phyloP scores from a whole-genome alignment of 53 echinoderm and acorn worm species.

The Astropecten irregularis region DNA sequence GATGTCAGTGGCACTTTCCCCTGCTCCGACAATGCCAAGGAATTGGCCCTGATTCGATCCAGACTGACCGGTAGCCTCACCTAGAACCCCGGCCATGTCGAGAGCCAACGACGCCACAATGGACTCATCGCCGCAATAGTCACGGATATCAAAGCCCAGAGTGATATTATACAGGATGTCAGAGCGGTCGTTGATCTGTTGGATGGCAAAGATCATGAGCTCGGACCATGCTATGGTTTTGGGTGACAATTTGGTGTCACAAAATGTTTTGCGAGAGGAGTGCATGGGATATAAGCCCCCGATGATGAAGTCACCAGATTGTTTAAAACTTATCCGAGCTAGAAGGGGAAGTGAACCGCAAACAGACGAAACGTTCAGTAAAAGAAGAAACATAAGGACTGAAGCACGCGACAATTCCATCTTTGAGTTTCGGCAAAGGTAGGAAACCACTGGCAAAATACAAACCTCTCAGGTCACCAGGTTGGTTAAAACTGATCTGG shows the following conservation, averaged over 20 bases:
- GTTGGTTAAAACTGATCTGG: no score
- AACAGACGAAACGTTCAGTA: neutral
- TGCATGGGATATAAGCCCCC: no score
- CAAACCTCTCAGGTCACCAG: no score
- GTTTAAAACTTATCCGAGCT: no score
- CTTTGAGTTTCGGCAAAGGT: no score
- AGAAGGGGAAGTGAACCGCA: neutral
- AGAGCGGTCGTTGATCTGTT: neutral
- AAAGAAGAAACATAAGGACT: no score
- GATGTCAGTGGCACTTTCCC: slow-evolving; percentile 23
- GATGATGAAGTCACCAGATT: no score
- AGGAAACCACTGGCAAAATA: no score
- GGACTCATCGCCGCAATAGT: neutral
- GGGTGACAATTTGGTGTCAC: no score
- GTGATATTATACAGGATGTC: neutral
- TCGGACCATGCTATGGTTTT: neutral
- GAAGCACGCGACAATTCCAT: no score
- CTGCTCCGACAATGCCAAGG: slow-evolving; percentile 37
- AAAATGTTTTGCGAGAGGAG: no score
- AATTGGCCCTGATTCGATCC: neutral
- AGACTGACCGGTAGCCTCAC: neutral
- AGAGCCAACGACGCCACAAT: neutral
- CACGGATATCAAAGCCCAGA: slow-evolving; percentile 1
- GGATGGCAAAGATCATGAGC: neutral
- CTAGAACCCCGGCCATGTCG: neutral